Evolutionary conservation across 2,113 vertebrate genomes (phyloP).

Genomic region (Sebastes fasciatus): DNA sequence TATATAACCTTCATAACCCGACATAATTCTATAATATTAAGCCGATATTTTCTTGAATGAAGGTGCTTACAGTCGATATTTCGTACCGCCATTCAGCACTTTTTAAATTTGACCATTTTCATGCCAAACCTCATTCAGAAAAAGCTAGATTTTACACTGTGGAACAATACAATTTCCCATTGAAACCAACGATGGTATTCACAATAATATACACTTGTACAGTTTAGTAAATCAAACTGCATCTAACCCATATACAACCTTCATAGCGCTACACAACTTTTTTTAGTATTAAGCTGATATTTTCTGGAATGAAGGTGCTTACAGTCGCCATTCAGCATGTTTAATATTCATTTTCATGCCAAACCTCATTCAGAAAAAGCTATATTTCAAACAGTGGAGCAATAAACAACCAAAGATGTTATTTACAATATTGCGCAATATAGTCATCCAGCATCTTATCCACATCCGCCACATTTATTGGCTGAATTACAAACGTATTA

Average conservation of each 20-base stretch:
- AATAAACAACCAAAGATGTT: not conserved
- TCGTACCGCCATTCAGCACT: slow-evolving; percentile 9
- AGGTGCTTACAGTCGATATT: slow-evolving; percentile 46
- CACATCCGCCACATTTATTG: not conserved
- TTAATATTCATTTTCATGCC: slow-evolving; percentile 43
- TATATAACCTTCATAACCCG: not conserved
- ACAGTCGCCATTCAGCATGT: slow-evolving; percentile 6
- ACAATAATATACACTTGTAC: not conserved
- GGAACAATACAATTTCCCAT: not conserved
- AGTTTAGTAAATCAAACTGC: not conserved
- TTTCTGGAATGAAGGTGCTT: slow-evolving; percentile 52
- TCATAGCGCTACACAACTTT: too few species aligned
- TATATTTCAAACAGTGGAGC: not conserved
- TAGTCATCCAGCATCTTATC: not conserved
- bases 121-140: slow-evolving; percentile 17
- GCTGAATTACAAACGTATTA: too few species aligned
- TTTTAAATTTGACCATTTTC: slow-evolving; percentile 49
- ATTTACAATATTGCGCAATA: not conserved
- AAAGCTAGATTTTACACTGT: not conserved
- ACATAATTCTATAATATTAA: not conserved
- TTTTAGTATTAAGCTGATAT: not conserved
- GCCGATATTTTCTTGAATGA: slow-evolving; percentile 27
- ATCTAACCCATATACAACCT: not conserved
- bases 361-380: slow-evolving; percentile 20
- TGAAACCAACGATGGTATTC: not conserved